Conservation (phyloP, 2,888 invertebrate species). For the Pogonocherus hispidulus region DNA sequence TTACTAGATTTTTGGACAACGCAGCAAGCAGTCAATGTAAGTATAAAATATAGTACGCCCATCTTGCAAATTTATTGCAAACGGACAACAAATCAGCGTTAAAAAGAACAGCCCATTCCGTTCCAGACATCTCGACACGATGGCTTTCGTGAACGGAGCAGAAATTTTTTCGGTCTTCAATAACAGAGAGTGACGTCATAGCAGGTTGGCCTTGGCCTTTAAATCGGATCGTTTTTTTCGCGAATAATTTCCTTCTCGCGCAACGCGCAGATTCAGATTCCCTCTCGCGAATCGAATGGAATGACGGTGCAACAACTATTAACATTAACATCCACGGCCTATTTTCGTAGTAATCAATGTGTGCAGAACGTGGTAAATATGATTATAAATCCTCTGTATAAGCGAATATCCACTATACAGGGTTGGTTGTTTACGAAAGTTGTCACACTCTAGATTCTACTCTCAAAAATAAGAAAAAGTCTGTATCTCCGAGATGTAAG, state of each 20-base stretch:
- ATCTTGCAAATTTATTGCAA: neutral
- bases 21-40: no score
- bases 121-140: slow-evolving; percentile 14
- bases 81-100: neutral
- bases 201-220: slow-evolving; percentile 41
- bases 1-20: neutral
- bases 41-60: neutral
- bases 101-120: neutral
- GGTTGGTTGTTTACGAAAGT: no score
- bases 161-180: slow-evolving; percentile 26
- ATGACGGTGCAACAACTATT: slow-evolving; percentile 28
- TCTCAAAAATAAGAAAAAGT: no score
- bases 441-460: no score
- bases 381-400: no score
- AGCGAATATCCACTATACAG: no score
- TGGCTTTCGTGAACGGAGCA: slow-evolving; percentile 8
- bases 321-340: neutral
- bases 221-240: slow-evolving; percentile 33
- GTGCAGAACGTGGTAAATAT: no score
- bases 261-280: slow-evolving; percentile 30
- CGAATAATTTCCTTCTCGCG: slow-evolving; percentile 30
- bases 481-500: no score
- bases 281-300: slow-evolving; percentile 23
- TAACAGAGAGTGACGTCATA: slow-evolving; percentile 30
- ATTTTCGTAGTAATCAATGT: neutral